phyloP scores from a whole-genome alignment of 2,797 vertebrate species.

The Helostoma temminkii region DNA sequence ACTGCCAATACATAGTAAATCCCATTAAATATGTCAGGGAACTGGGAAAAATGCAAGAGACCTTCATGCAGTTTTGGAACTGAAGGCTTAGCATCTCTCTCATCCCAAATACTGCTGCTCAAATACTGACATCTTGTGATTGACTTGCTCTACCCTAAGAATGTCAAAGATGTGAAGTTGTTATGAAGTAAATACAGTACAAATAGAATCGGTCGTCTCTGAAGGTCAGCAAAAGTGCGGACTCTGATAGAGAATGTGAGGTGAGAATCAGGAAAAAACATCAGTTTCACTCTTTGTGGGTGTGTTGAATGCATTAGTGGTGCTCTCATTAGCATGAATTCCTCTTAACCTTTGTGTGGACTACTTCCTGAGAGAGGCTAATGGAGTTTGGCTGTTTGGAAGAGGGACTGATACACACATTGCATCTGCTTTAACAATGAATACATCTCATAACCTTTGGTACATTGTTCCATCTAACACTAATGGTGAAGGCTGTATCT shows the following conservation, averaged over 20 bases:
- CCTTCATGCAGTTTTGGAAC: slow-evolving; percentile 30
- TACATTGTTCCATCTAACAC: slow-evolving; percentile 38
- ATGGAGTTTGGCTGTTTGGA: slow-evolving; percentile 44
- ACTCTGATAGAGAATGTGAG: slow-evolving; percentile 10
- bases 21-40: slow-evolving; percentile 38
- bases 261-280: not conserved
- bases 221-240: slow-evolving; percentile 39
- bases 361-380: slow-evolving; percentile 49
- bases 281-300: slow-evolving; percentile 5
- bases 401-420: slow-evolving; percentile 34
- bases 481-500: slow-evolving; percentile 45
- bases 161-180: slow-evolving; percentile 67
- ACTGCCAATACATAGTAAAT: slow-evolving; percentile 32
- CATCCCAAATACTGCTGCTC: slow-evolving; percentile 38
- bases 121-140: slow-evolving; percentile 62
- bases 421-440: slow-evolving; percentile 44
- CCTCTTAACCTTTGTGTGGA: slow-evolving; percentile 70
- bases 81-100: slow-evolving; percentile 44
- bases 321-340: slow-evolving; percentile 66
- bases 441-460: slow-evolving; percentile 35
- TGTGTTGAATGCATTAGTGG: slow-evolving; percentile 44
- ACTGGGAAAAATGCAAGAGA: slow-evolving; percentile 42
- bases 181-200: slow-evolving; percentile 44
- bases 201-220: slow-evolving; percentile 8
- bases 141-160: slow-evolving; percentile 52